Conservation (phyloP, 2,888 invertebrate genomes). For the Malthinus seriepunctatus region DNA sequence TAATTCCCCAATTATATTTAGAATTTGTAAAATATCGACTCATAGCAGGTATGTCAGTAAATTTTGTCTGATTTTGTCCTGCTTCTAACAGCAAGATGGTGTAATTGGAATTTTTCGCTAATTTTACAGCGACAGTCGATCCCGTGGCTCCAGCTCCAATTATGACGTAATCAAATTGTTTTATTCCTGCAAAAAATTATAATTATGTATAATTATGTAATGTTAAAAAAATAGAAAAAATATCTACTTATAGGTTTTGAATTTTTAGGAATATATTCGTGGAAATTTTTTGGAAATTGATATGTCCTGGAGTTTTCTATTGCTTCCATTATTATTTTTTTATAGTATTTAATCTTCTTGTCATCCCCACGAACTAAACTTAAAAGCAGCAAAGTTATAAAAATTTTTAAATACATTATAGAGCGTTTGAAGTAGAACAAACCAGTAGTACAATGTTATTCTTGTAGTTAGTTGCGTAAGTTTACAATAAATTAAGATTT, state of each 20-base stretch:
- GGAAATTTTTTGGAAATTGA: constrained; percentile 7
- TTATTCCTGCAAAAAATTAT: too few relatives aligned
- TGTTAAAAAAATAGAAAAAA: too few relatives aligned
- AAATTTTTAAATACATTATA: too few relatives aligned
- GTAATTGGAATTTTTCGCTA: neutral
- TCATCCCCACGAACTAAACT: too few relatives aligned
- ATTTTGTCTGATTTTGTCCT: neutral
- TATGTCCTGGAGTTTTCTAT: neutral
- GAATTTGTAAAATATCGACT: neutral
- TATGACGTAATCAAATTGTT: too few relatives aligned
- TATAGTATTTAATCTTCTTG: constrained; percentile 2
- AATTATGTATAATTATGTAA: too few relatives aligned
- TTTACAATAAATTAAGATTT: too few relatives aligned
- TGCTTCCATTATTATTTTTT: constrained; percentile 6
- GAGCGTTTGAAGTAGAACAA: too few relatives aligned
- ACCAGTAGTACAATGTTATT: too few relatives aligned
- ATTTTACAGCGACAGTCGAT: neutral
- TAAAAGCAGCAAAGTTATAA: too few relatives aligned
- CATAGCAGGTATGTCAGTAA: neutral
- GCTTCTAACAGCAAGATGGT: neutral
- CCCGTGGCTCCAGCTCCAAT: too few relatives aligned
- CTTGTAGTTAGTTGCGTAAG: too few relatives aligned
- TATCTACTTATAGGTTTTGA: neutral
- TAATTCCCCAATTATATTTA: neutral
- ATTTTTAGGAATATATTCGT: constrained; percentile 4